A percentile compares a stretch with the other conserved stretches of the same genome.
Conservation (phyloP, 2,888 invertebrate genomes). For the Callinectes sapidus region DNA sequence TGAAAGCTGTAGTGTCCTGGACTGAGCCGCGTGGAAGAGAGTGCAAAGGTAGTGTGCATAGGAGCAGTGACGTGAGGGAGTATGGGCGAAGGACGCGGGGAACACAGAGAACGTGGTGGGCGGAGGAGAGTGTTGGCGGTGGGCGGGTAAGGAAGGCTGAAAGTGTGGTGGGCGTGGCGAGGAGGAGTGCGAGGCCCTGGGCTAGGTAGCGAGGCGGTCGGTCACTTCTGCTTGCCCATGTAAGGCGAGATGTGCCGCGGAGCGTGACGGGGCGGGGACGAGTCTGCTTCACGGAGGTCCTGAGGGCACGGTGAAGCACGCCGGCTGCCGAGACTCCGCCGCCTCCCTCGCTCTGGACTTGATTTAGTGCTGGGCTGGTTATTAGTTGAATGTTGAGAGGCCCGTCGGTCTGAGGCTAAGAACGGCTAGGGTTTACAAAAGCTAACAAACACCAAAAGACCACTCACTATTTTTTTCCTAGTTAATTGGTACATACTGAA, state of each 20-base stretch:
- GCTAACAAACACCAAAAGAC: no score
- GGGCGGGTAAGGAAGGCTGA: neutral
- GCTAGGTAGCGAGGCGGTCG: constrained; percentile 45
- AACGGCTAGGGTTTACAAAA: neutral
- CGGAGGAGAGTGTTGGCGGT: neutral
- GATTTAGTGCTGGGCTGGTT: neutral
- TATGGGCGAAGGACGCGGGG: neutral
- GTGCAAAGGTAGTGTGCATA: neutral
- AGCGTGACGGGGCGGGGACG: constrained; percentile 49
- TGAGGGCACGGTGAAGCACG: constrained; percentile 2
- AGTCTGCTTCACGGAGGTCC: constrained; percentile 46
- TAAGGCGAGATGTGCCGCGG: constrained; percentile 48
- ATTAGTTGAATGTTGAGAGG: constrained; percentile 4
- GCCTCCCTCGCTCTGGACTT: neutral
- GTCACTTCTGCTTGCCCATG: constrained; percentile 57
- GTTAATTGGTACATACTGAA: neutral
- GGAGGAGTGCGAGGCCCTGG: neutral
- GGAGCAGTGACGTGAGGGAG: neutral
- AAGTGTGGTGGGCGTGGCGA: constrained; percentile 18
- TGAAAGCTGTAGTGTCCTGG: neutral
- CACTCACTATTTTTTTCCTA: neutral
- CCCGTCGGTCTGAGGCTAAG: neutral
- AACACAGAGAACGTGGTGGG: neutral
- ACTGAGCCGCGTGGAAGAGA: neutral
- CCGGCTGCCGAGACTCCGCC: constrained; percentile 11